phyloP scores from a whole-genome alignment of 2,888 invertebrate genomes.

The Saturnia japonica region DNA sequence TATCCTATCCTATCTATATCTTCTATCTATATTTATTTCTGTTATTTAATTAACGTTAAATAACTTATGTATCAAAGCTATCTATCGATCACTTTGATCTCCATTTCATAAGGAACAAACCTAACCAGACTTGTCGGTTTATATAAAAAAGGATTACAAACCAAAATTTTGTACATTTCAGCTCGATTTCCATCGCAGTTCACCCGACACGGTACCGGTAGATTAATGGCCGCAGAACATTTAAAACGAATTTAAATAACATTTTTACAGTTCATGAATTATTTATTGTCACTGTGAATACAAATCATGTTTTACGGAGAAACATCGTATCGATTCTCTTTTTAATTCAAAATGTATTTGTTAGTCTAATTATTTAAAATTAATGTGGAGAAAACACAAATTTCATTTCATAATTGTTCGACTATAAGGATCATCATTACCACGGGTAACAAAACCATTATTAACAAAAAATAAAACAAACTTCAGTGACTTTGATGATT shows the following conservation, averaged over 20 bases:
- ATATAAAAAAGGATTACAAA: neutral
- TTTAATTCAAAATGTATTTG: neutral
- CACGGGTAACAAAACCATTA: too few relatives aligned
- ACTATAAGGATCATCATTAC: too few relatives aligned
- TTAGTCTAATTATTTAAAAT: neutral
- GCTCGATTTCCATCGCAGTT: conserved; percentile 1
- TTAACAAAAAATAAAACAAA: too few relatives aligned
- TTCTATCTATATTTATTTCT: too few relatives aligned
- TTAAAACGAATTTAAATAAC: conserved; percentile 54
- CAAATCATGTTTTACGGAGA: conserved; percentile 6
- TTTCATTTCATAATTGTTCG: too few relatives aligned
- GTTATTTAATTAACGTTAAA: neutral
- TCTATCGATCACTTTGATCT: neutral
- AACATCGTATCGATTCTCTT: neutral
- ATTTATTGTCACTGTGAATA: conserved; percentile 40
- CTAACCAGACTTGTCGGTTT: neutral
- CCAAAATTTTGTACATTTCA: neutral
- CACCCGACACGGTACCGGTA: conserved; percentile 20
- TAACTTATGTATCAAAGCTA: neutral
- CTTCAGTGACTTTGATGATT: too few relatives aligned
- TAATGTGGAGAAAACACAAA: too few relatives aligned
- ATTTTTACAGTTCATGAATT: conserved; percentile 56
- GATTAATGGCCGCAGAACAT: conserved; percentile 45
- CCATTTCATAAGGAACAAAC: neutral
- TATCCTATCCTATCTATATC: too few relatives aligned